Evolutionary conservation across 1,140 invertebrate species (phyloP), one percentile per base, ranked within the genome.

Genomic region (Papilio polyxenes): DNA sequence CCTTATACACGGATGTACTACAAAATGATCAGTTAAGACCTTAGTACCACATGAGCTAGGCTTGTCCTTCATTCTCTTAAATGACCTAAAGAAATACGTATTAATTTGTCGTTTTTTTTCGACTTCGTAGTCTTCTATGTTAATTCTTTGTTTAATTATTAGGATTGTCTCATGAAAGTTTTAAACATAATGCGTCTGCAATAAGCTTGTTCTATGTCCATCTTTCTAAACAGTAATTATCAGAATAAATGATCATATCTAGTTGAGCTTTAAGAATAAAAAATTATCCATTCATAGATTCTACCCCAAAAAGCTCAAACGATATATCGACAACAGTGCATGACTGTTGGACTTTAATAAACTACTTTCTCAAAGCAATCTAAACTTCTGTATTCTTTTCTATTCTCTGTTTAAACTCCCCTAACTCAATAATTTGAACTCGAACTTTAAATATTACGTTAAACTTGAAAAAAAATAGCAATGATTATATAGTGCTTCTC

Each of bases 1-100:
- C 23, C 23, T 53, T 53, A 56, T 53, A 56, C 48, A 17, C 65
- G 65, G 23, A 65, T 72, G 31, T 72, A 72, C 31, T 72, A 72
- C 65, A 72, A 72, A 37, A 40, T 5, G 23, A 72, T 37, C 13
- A 15, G 31, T 72, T 72, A 72, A 72, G 23, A 11, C 13, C 65
- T 72, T 15, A 72, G 65, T 37, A 17, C 65, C 65, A 72, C 65
- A 72, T 37, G 31, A 17, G 65, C 62, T 40, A 37, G 13, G 65
- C 31, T 15, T 15, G 31, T 72, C 65, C 65, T 72, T 15, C 62
- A 31, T 65, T 65, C 23, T 31, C 23, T 72, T 8, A 40, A 40
- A 15, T 72, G 31, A 31, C 31, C 65, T 15, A 37, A 31, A 65
- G 56, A 17, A 59, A 59, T 59, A 59, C 8, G 8, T 9, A 59